Evolutionary conservation across 2,797 vertebrate species (phyloP).

Genomic region (Odontamblyopus lacepedii): DNA sequence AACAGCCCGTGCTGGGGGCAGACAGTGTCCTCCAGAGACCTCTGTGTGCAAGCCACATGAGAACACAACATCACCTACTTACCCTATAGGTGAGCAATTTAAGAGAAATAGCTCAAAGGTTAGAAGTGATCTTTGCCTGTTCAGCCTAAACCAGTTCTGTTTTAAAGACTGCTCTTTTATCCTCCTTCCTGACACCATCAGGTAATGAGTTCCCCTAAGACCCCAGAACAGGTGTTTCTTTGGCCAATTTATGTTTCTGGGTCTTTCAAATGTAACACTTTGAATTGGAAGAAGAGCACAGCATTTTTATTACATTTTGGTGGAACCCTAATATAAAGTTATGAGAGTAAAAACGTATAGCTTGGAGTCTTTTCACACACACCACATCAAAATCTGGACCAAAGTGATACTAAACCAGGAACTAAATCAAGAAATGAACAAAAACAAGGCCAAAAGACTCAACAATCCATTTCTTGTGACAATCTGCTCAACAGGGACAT

Average conservation of each 20-base stretch:
- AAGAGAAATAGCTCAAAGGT: conserved; percentile 34
- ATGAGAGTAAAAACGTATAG: background rate
- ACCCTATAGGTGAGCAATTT: conserved; percentile 7
- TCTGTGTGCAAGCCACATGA: conserved; percentile 35
- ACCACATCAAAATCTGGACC: background rate
- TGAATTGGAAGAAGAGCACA: background rate
- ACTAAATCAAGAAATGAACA: background rate
- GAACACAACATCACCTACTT: conserved; percentile 37
- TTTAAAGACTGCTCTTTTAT: conserved; percentile 65
- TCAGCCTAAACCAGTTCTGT: conserved; percentile 43
- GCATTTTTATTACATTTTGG: background rate
- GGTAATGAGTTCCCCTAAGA: conserved; percentile 65
- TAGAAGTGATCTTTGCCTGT: conserved; percentile 21
- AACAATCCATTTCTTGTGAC: background rate
- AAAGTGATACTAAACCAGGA: background rate
- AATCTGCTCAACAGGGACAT: background rate
- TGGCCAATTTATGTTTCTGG: conserved; percentile 29
- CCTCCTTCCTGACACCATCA: conserved; percentile 48
- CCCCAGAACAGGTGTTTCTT: conserved; percentile 31
- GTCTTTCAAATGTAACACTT: background rate
- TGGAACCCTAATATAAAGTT: background rate
- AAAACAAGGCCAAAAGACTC: too few species aligned
- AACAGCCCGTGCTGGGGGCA: conserved; percentile 50
- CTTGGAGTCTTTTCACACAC: background rate
- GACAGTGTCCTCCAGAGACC: conserved; percentile 20